phyloP scores from a whole-genome alignment of 2,888 invertebrate genomes.

The Leptopterna dolabrata region DNA sequence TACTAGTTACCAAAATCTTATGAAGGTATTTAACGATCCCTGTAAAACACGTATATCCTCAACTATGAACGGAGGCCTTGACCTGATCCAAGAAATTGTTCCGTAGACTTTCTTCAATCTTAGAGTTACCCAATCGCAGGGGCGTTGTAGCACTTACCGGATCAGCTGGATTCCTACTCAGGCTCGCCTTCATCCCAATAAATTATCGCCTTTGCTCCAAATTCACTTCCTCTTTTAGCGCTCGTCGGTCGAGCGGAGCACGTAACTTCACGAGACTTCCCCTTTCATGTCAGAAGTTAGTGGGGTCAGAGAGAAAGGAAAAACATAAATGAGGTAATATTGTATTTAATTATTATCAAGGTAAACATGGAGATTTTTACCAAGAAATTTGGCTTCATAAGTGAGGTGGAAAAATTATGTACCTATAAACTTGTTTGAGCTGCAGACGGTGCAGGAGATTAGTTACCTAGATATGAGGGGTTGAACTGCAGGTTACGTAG shows the following conservation, averaged over 20 bases:
- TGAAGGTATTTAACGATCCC: no score
- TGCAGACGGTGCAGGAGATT: no score
- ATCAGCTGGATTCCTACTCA: not conserved
- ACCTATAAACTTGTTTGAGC: no score
- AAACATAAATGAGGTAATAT: not conserved
- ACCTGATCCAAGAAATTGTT: not conserved
- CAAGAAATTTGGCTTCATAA: no score
- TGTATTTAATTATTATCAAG: not conserved
- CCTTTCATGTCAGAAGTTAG: not conserved
- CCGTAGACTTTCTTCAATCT: not conserved
- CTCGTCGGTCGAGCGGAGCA: not conserved
- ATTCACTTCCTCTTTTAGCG: not conserved
- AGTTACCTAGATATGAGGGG: no score
- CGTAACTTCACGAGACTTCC: not conserved
- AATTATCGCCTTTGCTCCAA: slow-evolving; percentile 1
- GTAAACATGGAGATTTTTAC: no score
- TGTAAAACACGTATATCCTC: no score
- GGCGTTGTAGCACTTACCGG: not conserved
- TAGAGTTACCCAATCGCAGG: not conserved
- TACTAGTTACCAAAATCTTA: no score
- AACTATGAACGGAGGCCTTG: not conserved
- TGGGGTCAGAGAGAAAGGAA: not conserved
- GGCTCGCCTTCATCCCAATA: not conserved
- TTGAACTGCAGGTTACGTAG: no score
- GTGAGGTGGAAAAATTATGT: no score